Evolutionary conservation across 2,797 vertebrate genomes (phyloP).

Genomic region (Pseudopleuronectes americanus): DNA sequence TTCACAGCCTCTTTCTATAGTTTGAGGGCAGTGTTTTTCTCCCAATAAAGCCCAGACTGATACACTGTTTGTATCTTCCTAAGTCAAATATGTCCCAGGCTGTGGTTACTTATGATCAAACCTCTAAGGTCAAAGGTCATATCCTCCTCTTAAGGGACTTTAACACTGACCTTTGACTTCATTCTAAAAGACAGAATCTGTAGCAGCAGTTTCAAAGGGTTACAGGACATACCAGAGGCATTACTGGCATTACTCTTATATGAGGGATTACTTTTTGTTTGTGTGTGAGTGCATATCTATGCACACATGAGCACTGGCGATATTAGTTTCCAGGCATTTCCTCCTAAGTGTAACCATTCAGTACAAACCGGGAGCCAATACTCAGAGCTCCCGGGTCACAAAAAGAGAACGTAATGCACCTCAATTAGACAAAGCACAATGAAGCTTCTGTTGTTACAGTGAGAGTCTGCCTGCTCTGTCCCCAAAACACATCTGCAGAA

Average conservation of each 20-base stretch:
- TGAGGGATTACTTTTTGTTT: constrained; percentile 36
- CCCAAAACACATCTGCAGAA: constrained; percentile 80
- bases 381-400: constrained; percentile 52
- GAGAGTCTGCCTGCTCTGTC: constrained; percentile 68
- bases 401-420: constrained; percentile 71
- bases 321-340: constrained; percentile 28
- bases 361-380: constrained; percentile 40
- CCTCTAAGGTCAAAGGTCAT: constrained; percentile 45
- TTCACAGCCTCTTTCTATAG: constrained; percentile 42
- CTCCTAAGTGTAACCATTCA: constrained; percentile 44
- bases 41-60: constrained; percentile 3
- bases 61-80: not conserved
- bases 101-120: constrained; percentile 4
- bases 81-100: constrained; percentile 31
- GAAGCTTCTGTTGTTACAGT: constrained; percentile 83
- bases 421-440: constrained; percentile 84
- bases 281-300: constrained; percentile 2
- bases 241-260: constrained; percentile 44
- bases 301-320: constrained; percentile 3
- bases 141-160: constrained; percentile 51
- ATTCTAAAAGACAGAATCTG: constrained; percentile 45
- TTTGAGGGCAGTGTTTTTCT: constrained; percentile 23
- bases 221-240: constrained; percentile 44
- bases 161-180: constrained; percentile 49
- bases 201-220: constrained; percentile 54